Base-by-base conservation (phyloP, 1,140 invertebrate genomes). In the Drosophila virilis region DNA sequence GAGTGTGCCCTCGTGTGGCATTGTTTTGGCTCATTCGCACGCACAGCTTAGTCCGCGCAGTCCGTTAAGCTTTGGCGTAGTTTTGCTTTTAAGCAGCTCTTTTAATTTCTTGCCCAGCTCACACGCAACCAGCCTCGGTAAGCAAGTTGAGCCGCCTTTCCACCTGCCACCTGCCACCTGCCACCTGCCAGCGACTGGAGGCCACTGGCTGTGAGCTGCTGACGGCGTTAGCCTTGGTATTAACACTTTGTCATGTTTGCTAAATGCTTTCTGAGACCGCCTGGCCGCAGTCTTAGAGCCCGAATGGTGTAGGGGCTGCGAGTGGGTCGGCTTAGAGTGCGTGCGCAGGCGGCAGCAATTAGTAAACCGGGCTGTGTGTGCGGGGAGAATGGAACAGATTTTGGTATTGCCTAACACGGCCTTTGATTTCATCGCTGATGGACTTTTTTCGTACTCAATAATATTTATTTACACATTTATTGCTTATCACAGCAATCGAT, bases 401-500 rank as follows among this genome's bases (percentile, higher is more conserved):
- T 80, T 52, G 73, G 67, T 83, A 88, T 83, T 79, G 75, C 72
- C 76, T 73, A 79, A 62, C 64, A 54, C 42, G 65, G 61, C 65
- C 77, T 88, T 88, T 88, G 83, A 88, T 88, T 88, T 84, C 48
- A 28, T 40, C 50, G 46, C 54, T 74, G 72, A 82, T 79, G 67
- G 73, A 80, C 88, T 77, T 79, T 68, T 77, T 69, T 55, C 69
- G 68, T 64, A 73, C 84, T 80, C 84, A 77, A 80, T 89, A 84
- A 89, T 78, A 86, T 86, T 86, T 88, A 88, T 89, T 80, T 88
- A 83, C 83, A 88, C 84, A 72, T 86, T 86, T 86, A 86, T 86
- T 86, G 83, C 83, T 88, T 77, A 60, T 77, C 80, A 73, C 73
- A 79, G 84, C 84, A 90, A 89, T 89, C 84, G 78, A 89, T 84